Percentiles rank a stretch among this genome's conserved stretches.
Evolutionary conservation across 2,113 vertebrate genomes (phyloP).

Genomic region (Coregonus clupeaformis): DNA sequence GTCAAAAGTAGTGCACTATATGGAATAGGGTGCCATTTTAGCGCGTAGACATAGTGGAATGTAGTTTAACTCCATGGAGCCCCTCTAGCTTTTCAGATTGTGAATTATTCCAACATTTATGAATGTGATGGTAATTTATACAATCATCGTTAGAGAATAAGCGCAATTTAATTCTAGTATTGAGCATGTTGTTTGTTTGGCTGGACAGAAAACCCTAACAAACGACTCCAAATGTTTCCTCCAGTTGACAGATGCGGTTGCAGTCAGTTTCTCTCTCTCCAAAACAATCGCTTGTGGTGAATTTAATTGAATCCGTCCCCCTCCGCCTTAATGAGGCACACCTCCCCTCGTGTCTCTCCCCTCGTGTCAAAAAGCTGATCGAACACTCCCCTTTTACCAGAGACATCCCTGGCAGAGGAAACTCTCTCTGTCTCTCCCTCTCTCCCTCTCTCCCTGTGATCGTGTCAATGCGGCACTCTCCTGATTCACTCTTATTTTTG

Average conservation of each 20-base stretch:
- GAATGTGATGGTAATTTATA: background rate
- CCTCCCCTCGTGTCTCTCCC: background rate
- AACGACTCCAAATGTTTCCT: background rate
- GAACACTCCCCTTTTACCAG: slow-evolving; percentile 8
- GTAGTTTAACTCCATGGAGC: background rate
- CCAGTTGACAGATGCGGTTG: slow-evolving; percentile 38
- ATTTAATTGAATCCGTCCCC: slow-evolving; percentile 23
- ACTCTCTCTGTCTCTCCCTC: slow-evolving; percentile 4
- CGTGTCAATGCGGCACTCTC: slow-evolving; percentile 9
- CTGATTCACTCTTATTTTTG: slow-evolving; percentile 11
- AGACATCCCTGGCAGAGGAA: slow-evolving; percentile 5
- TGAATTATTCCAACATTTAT: background rate
- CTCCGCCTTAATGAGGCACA: background rate
- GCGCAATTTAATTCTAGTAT: background rate
- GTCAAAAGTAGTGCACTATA: too few relatives aligned
- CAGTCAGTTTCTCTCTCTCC: slow-evolving; percentile 20
- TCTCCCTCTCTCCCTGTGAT: background rate
- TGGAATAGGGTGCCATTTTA: too few relatives aligned
- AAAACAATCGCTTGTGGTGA: background rate
- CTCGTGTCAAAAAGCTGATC: slow-evolving; percentile 12
- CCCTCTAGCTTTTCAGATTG: background rate
- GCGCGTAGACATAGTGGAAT: background rate
- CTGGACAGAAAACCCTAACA: background rate
- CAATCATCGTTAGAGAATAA: background rate
- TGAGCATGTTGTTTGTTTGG: background rate